Percentiles rank a stretch among this genome's conserved stretches.
These are phyloP conservation scores for Trididemnum clinides DNA, from an alignment of 23 tunicate genomes.

Conservation along the genomic window DNA sequence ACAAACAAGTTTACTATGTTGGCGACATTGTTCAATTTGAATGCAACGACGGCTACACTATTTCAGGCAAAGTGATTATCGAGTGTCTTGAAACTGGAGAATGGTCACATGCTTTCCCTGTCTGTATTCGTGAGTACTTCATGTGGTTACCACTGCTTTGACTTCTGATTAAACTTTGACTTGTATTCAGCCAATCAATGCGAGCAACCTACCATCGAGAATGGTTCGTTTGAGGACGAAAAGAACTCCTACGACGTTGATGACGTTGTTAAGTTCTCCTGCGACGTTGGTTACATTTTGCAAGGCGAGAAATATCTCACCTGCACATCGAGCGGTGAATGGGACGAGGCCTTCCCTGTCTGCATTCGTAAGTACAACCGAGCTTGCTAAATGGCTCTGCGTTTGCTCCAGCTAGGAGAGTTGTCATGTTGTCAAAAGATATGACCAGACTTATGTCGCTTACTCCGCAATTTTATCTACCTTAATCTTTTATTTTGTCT, in stretches of 20 bases:
- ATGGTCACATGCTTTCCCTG: slow-evolving; percentile 25
- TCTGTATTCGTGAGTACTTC: slow-evolving; percentile 22
- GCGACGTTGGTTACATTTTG: neutral
- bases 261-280: neutral
- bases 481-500: too few species aligned
- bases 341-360: neutral
- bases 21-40: neutral
- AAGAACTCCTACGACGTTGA: neutral
- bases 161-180: neutral
- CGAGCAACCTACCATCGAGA: neutral
- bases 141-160: too few species aligned
- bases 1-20: neutral
- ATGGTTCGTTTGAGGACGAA: neutral
- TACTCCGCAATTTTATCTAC: too few species aligned
- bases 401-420: neutral
- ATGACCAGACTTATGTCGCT: too few species aligned
- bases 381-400: too few species aligned
- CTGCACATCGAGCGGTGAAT: neutral
- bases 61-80: neutral
- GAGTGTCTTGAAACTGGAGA: neutral
- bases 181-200: neutral
- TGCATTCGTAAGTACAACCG: neutral
- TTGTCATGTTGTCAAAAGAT: neutral
- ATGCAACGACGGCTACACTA: slow-evolving; percentile 23
- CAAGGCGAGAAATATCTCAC: neutral